Conservation (phyloP, 2,888 invertebrate genomes). For the Zootermopsis nevadensis region DNA sequence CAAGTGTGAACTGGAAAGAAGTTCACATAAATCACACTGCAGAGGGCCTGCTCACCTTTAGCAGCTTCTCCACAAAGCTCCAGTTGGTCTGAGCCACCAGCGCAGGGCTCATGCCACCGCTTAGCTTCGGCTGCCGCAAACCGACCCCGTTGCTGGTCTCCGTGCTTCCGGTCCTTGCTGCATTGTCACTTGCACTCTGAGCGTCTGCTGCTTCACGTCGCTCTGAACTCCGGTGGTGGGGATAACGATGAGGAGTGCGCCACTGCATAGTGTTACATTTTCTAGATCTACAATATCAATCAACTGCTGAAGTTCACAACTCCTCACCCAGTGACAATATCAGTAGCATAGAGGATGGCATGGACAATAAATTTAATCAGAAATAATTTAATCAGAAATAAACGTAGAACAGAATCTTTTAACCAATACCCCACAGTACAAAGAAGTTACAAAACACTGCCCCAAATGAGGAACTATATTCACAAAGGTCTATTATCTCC, state of each 20-base stretch:
- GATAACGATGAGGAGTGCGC: not conserved
- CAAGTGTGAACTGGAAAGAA: no score
- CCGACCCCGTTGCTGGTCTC: not conserved
- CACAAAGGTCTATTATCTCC: no score
- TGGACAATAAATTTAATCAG: no score
- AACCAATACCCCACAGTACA: no score
- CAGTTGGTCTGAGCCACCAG: constrained; percentile 96
- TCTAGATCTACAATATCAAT: constrained; percentile 9
- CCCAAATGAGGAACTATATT: no score
- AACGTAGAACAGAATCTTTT: no score
- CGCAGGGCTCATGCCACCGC: constrained; percentile 74
- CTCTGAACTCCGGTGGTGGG: not conserved
- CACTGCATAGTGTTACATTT: constrained; percentile 30
- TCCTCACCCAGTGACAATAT: no score
- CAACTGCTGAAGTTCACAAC: no score
- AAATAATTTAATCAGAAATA: no score
- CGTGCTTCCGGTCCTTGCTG: not conserved
- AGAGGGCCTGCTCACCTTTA: constrained; percentile 76
- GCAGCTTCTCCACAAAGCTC: constrained; percentile 96
- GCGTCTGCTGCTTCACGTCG: not conserved
- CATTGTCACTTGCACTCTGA: not conserved
- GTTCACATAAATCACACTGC: not conserved
- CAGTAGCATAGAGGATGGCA: no score
- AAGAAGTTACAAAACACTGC: no score
- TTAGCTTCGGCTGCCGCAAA: constrained; percentile 49